Evolutionary conservation across 2,113 vertebrate genomes (phyloP).

Genomic region (Emydura subglobosa): DNA sequence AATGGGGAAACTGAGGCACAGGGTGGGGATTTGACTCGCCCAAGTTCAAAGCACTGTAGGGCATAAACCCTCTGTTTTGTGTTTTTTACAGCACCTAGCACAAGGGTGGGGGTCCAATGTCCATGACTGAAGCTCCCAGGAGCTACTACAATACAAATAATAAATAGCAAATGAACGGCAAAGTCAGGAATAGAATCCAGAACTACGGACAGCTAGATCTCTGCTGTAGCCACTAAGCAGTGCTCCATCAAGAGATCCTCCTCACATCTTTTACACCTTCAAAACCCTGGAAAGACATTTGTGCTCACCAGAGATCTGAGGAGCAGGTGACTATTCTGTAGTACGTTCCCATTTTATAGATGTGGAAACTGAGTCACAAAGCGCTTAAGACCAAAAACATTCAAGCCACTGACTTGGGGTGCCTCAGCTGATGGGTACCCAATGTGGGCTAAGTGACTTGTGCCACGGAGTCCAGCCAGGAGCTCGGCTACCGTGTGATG

Average conservation of each 20-base stretch:
- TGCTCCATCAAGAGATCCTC: not conserved
- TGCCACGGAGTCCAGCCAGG: not conserved
- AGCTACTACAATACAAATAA: not conserved
- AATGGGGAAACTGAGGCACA: not conserved
- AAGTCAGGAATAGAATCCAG: not conserved
- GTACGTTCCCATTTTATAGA: not conserved
- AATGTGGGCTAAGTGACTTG: not conserved
- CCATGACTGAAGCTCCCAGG: not conserved
- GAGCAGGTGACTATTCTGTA: too few relatives aligned
- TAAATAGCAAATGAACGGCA: not conserved
- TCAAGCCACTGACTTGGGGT: not conserved
- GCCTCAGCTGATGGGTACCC: not conserved
- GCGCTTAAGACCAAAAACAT: not conserved
- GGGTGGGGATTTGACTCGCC: not conserved
- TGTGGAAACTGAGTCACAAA: not conserved
- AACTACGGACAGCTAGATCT: not conserved
- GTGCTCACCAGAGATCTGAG: not conserved
- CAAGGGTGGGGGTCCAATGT: not conserved
- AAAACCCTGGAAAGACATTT: not conserved
- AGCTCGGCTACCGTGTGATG: not conserved
- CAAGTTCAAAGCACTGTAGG: not conserved
- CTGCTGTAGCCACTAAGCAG: not conserved
- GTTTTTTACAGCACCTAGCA: not conserved
- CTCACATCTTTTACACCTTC: not conserved
- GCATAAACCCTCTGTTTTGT: not conserved